These are phyloP conservation scores for Kryphioiulus occultus DNA, from an alignment of 2,888 invertebrate species.

Conservation along the genomic window DNA sequence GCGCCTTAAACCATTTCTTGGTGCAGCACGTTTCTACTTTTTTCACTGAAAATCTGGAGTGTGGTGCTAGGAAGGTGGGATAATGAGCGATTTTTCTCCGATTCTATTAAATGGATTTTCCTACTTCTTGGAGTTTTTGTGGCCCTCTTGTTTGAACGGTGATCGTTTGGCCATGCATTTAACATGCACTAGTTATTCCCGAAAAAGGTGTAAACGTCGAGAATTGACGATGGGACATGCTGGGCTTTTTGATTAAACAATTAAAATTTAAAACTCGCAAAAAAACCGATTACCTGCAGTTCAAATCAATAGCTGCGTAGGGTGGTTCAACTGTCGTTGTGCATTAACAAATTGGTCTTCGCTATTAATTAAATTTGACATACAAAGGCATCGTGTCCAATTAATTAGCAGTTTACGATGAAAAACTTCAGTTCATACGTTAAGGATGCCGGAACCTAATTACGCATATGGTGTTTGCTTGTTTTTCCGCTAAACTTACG, in stretches of 20 bases:
- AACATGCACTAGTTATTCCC: constrained; percentile 21
- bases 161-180: constrained; percentile 14
- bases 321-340: not conserved
- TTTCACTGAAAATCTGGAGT: not conserved
- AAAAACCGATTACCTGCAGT: not conserved
- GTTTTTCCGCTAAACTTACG: not conserved
- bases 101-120: constrained; percentile 39
- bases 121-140: not conserved
- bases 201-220: not conserved
- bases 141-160: constrained; percentile 24
- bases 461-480: not conserved
- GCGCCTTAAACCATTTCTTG: not conserved
- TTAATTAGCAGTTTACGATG: not conserved
- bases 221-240: constrained; percentile 39
- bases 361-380: not conserved
- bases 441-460: not conserved
- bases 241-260: constrained; percentile 35
- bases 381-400: not conserved
- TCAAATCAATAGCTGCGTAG: not conserved
- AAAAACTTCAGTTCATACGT: not conserved
- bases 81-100: constrained; percentile 29
- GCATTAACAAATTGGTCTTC: not conserved
- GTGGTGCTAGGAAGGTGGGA: constrained; percentile 24
- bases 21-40: not conserved
- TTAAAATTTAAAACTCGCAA: not conserved